Percentiles rank a stretch among this genome's conserved stretches.
Conservation (phyloP, 64 coral and sea anemone species). For the Anthopleura sola region DNA sequence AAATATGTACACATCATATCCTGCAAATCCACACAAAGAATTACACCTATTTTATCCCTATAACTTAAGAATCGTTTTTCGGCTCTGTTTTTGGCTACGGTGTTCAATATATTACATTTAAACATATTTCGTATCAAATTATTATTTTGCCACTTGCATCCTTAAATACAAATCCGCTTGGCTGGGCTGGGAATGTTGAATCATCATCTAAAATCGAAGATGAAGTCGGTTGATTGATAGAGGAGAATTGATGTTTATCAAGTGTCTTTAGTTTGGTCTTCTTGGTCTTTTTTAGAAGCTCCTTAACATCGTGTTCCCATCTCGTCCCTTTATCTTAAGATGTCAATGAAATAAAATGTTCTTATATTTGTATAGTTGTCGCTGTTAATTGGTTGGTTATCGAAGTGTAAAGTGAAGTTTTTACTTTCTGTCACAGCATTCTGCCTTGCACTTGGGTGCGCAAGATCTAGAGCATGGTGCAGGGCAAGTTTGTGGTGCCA, state of each 20-base stretch:
- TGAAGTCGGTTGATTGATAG: too few species aligned
- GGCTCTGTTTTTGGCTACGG: neutral
- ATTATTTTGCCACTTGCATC: neutral
- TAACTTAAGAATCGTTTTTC: neutral
- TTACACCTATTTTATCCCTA: neutral
- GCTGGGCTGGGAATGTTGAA: neutral
- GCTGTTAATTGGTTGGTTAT: neutral
- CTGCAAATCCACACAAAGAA: neutral
- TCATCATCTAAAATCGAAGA: neutral
- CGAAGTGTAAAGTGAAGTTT: neutral
- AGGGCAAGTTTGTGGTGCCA: slow-evolving; percentile 2
- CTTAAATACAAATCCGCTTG: neutral
- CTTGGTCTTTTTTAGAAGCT: neutral
- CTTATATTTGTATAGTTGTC: neutral
- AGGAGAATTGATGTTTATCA: too few species aligned
- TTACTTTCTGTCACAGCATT: slow-evolving; percentile 26
- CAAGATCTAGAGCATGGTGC: slow-evolving; percentile 19
- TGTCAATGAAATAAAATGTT: neutral
- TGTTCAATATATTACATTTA: neutral
- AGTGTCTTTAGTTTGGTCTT: too few species aligned
- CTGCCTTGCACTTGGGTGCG: slow-evolving; percentile 6
- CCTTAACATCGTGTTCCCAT: neutral
- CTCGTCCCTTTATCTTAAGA: neutral
- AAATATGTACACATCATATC: neutral
- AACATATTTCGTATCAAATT: neutral